Evolutionary conservation across 2,113 vertebrate species (phyloP).

Genomic region (Ranitomeya imitator): DNA sequence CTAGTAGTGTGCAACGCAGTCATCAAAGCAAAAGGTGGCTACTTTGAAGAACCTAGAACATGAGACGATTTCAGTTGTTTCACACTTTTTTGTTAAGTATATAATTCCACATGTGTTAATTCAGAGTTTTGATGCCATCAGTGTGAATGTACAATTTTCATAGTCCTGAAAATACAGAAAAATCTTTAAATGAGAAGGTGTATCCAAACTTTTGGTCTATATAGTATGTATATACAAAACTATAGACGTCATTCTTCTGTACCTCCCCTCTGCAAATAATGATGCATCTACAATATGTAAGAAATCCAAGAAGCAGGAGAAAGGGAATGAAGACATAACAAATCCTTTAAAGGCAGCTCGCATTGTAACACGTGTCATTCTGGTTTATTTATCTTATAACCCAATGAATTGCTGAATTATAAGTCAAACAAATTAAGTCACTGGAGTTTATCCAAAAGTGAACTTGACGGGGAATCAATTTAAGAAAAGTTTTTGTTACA

Average conservation of each 20-base stretch:
- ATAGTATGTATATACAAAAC: too few species aligned
- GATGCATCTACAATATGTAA: background rate
- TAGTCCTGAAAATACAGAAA: too few species aligned
- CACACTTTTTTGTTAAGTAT: too few species aligned
- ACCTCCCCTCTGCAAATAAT: background rate
- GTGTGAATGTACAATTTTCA: too few species aligned
- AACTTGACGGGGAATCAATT: slow-evolving; percentile 4
- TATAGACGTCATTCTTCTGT: background rate
- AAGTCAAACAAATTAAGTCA: slow-evolving; percentile 17
- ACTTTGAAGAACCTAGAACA: too few species aligned
- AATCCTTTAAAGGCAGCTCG: slow-evolving; percentile 30
- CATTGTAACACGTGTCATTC: slow-evolving; percentile 15
- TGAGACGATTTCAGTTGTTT: too few species aligned
- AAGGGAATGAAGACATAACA: slow-evolving; percentile 25
- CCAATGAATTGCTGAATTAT: slow-evolving; percentile 13
- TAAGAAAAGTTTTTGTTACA: slow-evolving; percentile 10
- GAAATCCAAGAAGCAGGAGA: slow-evolving; percentile 8
- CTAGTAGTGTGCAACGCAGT: too few species aligned
- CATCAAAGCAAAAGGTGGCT: too few species aligned
- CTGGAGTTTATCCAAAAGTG: slow-evolving; percentile 11
- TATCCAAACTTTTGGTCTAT: too few species aligned
- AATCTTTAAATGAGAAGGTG: too few species aligned
- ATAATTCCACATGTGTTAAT: too few species aligned
- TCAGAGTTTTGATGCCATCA: too few species aligned
- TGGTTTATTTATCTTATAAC: slow-evolving; percentile 29